phyloP scores from a whole-genome alignment of 1,140 invertebrate species.

The Lasaia peninsularis region DNA sequence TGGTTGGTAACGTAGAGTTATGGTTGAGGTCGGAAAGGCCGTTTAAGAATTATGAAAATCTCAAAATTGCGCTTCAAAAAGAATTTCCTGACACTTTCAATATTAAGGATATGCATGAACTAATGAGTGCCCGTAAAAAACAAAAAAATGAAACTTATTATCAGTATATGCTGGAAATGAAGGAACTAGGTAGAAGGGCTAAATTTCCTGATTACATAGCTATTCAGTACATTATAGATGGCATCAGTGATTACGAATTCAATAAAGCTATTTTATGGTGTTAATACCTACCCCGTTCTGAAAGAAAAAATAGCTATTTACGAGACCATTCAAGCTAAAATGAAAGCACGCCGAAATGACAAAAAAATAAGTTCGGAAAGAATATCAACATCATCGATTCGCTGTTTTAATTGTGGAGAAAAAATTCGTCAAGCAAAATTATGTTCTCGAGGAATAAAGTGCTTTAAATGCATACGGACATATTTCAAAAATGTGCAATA shows the following conservation, averaged over 20 bases:
- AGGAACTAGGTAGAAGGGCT: constrained; percentile 24
- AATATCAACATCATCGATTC: too few relatives aligned
- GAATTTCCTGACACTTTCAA: constrained; percentile 28
- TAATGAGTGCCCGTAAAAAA: constrained; percentile 25
- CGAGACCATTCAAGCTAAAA: background rate
- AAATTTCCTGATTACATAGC: constrained; percentile 31
- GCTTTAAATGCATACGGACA: too few relatives aligned
- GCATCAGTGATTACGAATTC: constrained; percentile 20
- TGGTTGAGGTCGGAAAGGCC: too few relatives aligned
- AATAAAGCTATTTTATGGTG: background rate
- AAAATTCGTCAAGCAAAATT: too few relatives aligned
- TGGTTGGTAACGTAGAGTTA: too few relatives aligned
- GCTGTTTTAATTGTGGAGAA: too few relatives aligned
- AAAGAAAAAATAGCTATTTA: background rate
- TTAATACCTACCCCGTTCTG: constrained; percentile 7
- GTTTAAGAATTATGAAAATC: too few relatives aligned
- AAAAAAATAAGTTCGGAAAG: background rate
- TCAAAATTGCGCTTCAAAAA: too few relatives aligned
- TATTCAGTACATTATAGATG: constrained; percentile 31
- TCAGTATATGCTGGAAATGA: constrained; percentile 30
- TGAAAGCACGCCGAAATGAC: background rate
- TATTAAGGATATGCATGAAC: constrained; percentile 27
- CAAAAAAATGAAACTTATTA: constrained; percentile 19
- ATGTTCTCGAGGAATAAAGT: too few relatives aligned
- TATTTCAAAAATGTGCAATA: too few relatives aligned